Percentiles rank a stretch among this genome's conserved stretches.
Evolutionary conservation across 2,888 invertebrate genomes (phyloP).

Genomic region (Caenorhabditis plicata): DNA sequence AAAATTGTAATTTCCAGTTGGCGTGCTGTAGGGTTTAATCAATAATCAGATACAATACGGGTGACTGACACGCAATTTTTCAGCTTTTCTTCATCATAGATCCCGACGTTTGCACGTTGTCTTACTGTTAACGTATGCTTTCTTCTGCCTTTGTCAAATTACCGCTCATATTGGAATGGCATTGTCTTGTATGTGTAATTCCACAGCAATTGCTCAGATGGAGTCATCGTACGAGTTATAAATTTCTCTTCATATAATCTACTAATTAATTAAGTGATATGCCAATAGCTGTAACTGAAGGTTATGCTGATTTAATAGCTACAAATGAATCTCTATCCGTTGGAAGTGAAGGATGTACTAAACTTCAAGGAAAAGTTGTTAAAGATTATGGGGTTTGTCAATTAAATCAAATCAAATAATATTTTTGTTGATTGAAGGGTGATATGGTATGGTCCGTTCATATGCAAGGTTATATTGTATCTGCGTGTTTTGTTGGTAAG

Average conservation of each 20-base stretch:
- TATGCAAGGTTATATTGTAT: constrained; percentile 29
- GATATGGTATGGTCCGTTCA: constrained; percentile 25
- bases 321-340: too few relatives aligned
- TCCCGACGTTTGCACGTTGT: constrained; percentile 49
- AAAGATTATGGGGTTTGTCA: constrained; percentile 23
- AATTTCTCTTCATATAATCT: too few relatives aligned
- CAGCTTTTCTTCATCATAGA: constrained; percentile 32
- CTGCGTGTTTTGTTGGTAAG: constrained; percentile 26
- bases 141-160: constrained; percentile 45
- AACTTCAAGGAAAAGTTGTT: constrained; percentile 16
- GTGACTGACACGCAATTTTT: too few relatives aligned
- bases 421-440: background rate
- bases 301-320: background rate
- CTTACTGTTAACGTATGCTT: constrained; percentile 47
- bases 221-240: background rate
- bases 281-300: too few relatives aligned
- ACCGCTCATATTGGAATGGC: constrained; percentile 49
- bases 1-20: too few relatives aligned
- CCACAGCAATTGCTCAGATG: constrained; percentile 44
- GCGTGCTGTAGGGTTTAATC: too few relatives aligned
- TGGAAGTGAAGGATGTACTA: constrained; percentile 9
- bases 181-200: constrained; percentile 52
- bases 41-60: too few relatives aligned
- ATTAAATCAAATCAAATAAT: background rate
- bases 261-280: too few relatives aligned